Conservation (phyloP, 2,113 vertebrate genomes). For the Leucopsar rothschildi region DNA sequence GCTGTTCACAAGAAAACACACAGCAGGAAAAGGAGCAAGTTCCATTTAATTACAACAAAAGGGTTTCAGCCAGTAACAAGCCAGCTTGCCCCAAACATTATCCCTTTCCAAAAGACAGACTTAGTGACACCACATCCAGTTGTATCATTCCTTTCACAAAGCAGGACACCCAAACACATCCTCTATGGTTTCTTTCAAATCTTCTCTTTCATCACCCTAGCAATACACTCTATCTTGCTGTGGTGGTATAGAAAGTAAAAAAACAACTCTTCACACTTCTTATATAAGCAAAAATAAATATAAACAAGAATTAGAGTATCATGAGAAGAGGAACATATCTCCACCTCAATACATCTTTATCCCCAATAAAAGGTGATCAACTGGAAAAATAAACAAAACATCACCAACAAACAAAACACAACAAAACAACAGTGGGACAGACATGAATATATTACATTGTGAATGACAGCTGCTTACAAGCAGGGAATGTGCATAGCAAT, state of each 20-base stretch:
- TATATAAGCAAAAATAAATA: not conserved
- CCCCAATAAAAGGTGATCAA: not conserved
- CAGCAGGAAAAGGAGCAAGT: slow-evolving; percentile 35
- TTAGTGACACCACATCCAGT: not conserved
- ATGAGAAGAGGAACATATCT: not conserved
- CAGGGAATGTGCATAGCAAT: not conserved
- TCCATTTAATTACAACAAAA: slow-evolving; percentile 49
- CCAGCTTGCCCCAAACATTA: not conserved
- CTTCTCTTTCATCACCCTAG: not conserved
- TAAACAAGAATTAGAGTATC: not conserved
- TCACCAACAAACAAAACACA: not conserved
- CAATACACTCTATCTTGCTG: not conserved
- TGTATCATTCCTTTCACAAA: not conserved
- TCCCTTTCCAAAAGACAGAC: not conserved
- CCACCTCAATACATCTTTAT: not conserved
- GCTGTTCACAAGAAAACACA: slow-evolving; percentile 38
- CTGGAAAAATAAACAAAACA: not conserved
- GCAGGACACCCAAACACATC: not conserved
- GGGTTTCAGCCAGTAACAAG: slow-evolving; percentile 26
- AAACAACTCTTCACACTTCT: not conserved
- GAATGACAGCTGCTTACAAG: not conserved
- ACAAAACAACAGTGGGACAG: not conserved
- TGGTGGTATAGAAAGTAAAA: not conserved
- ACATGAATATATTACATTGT: not conserved
- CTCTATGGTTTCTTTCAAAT: not conserved